phyloP scores from a whole-genome alignment of 2,797 vertebrate genomes.

The Nannoperca australis region DNA sequence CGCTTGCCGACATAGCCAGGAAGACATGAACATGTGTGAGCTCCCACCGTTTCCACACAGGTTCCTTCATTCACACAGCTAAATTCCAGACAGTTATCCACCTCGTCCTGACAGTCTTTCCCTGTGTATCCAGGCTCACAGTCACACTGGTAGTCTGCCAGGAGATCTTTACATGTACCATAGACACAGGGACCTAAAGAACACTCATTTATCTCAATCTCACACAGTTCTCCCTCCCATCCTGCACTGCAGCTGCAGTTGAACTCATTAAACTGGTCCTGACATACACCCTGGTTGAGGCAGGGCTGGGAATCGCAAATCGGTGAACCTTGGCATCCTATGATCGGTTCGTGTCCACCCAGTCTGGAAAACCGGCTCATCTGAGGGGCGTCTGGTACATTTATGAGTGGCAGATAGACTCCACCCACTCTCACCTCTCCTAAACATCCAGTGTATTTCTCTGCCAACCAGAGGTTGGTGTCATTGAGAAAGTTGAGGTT shows the following conservation, averaged over 20 bases:
- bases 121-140: slow-evolving; percentile 91
- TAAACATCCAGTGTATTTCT: slow-evolving; percentile 93
- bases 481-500: slow-evolving; percentile 89
- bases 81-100: slow-evolving; percentile 89
- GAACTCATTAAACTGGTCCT: slow-evolving; percentile 91
- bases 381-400: slow-evolving; percentile 64
- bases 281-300: slow-evolving; percentile 86
- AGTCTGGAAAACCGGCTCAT: slow-evolving; percentile 80
- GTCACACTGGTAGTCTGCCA: slow-evolving; percentile 88
- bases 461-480: slow-evolving; percentile 83
- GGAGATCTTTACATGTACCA: slow-evolving; percentile 86
- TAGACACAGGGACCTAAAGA: slow-evolving; percentile 86
- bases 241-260: slow-evolving; percentile 87
- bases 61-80: slow-evolving; percentile 87
- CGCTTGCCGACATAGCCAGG: slow-evolving; percentile 82
- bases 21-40: slow-evolving; percentile 88
- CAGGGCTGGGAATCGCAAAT: slow-evolving; percentile 90
- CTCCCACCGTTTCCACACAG: slow-evolving; percentile 79
- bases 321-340: slow-evolving; percentile 87
- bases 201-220: slow-evolving; percentile 88
- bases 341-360: slow-evolving; percentile 9
- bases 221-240: slow-evolving; percentile 90
- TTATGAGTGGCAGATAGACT: slow-evolving; percentile 88
- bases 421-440: slow-evolving; percentile 90
- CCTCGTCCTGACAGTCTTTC: slow-evolving; percentile 86